These are phyloP conservation scores for Phylloscopus trochilus DNA, from an alignment of 2,113 vertebrate species.

Conservation along the genomic window DNA sequence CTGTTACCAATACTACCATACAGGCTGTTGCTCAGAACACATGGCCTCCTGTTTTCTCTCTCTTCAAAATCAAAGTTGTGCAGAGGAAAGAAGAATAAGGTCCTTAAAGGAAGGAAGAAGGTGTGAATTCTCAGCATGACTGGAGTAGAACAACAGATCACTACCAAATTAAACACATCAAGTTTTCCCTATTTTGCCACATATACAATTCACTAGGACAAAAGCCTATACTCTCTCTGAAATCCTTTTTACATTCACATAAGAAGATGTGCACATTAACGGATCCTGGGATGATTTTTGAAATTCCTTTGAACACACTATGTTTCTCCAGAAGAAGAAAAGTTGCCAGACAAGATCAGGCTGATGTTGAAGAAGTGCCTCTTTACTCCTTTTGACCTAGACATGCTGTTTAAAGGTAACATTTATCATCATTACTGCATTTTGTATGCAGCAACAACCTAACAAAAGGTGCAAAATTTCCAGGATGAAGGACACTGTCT, in stretches of 20 bases:
- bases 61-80: neutral
- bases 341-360: constrained; percentile 17
- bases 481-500: neutral
- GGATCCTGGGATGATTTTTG: neutral
- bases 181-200: constrained; percentile 34
- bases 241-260: constrained; percentile 40
- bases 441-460: neutral
- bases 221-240: constrained; percentile 30
- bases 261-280: neutral
- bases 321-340: constrained; percentile 8
- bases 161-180: constrained; percentile 24
- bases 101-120: constrained; percentile 24
- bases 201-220: constrained; percentile 38
- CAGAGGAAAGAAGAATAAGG: constrained; percentile 4
- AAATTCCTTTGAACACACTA: neutral
- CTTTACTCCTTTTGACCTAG: constrained; percentile 31
- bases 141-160: constrained; percentile 13
- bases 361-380: constrained; percentile 14
- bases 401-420: neutral
- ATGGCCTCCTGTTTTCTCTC: neutral
- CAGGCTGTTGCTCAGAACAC: neutral
- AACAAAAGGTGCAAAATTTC: neutral
- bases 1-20: neutral
- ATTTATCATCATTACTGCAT: neutral
- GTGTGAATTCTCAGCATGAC: neutral